Evolutionary conservation across 1,140 invertebrate species (phyloP).

Genomic region (Plectrocnemia conspersa): DNA sequence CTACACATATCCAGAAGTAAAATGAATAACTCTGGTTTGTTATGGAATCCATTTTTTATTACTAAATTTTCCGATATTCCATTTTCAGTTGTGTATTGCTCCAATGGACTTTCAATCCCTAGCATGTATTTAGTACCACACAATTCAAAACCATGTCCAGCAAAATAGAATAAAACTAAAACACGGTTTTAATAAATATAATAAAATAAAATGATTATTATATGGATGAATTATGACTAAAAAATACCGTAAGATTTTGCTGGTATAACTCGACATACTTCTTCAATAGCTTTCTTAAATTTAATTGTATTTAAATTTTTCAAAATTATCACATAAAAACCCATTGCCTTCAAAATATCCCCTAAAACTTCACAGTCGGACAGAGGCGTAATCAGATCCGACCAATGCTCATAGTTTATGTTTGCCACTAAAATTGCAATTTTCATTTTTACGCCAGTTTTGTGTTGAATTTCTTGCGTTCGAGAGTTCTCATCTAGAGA

Average conservation of each 20-base stretch:
- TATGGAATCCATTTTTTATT: conserved; percentile 39
- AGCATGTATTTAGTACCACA: conserved; percentile 47
- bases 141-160: conserved; percentile 48
- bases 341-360: conserved; percentile 40
- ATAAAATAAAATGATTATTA: neutral
- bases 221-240: neutral
- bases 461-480: neutral
- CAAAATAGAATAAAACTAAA: conserved; percentile 49
- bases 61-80: conserved; percentile 47
- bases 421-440: conserved; percentile 30
- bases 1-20: conserved; percentile 51
- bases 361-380: conserved; percentile 45
- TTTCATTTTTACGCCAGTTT: conserved; percentile 13
- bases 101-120: conserved; percentile 42
- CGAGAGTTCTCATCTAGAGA: neutral
- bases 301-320: conserved; percentile 39
- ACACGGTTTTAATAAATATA: conserved; percentile 15
- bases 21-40: conserved; percentile 45
- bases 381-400: conserved; percentile 44
- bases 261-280: conserved; percentile 39
- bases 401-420: conserved; percentile 41
- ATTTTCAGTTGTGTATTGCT: conserved; percentile 41
- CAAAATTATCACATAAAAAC: conserved; percentile 42
- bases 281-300: conserved; percentile 39
- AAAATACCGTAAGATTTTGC: conserved; percentile 45